Conservation (phyloP, 2,888 invertebrate genomes). For the Chymomyza fuscimana region DNA sequence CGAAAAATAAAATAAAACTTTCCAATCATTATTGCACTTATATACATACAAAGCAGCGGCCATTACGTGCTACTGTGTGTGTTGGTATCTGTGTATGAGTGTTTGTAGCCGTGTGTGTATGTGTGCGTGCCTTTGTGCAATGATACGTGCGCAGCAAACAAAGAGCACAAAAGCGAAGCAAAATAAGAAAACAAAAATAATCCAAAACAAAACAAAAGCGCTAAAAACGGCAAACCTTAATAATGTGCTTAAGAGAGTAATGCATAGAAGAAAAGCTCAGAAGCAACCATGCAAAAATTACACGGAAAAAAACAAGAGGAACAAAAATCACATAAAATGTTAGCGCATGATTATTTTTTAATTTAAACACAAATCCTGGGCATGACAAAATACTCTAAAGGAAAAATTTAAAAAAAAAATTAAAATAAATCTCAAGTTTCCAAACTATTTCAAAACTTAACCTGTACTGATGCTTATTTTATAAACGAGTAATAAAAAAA, state of each 20-base stretch:
- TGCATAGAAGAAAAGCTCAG: neutral
- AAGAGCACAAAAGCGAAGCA: constrained; percentile 46
- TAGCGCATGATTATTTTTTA: too few relatives aligned
- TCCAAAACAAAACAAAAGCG: constrained; percentile 57
- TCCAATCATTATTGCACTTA: constrained; percentile 65
- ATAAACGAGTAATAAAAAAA: too few relatives aligned
- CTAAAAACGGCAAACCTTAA: constrained; percentile 39
- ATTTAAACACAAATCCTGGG: too few relatives aligned
- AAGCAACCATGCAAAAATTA: constrained; percentile 1
- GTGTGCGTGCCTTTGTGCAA: constrained; percentile 59
- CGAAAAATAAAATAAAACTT: constrained; percentile 49
- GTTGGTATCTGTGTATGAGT: constrained; percentile 31
- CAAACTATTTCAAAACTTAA: too few relatives aligned
- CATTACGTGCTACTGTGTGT: neutral
- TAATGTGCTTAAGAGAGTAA: constrained; percentile 32
- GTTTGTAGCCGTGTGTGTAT: constrained; percentile 1
- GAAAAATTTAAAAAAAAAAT: too few relatives aligned
- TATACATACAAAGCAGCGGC: constrained; percentile 22
- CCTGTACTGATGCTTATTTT: too few relatives aligned
- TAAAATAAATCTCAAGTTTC: too few relatives aligned
- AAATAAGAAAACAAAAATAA: constrained; percentile 48
- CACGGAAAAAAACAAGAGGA: neutral
- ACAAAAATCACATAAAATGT: too few relatives aligned
- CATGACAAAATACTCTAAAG: too few relatives aligned
- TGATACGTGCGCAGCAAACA: constrained; percentile 65